A percentile compares a stretch with the other conserved stretches of the same genome.
Conservation (phyloP, 2,113 vertebrate species). For the Pungitius pungitius region DNA sequence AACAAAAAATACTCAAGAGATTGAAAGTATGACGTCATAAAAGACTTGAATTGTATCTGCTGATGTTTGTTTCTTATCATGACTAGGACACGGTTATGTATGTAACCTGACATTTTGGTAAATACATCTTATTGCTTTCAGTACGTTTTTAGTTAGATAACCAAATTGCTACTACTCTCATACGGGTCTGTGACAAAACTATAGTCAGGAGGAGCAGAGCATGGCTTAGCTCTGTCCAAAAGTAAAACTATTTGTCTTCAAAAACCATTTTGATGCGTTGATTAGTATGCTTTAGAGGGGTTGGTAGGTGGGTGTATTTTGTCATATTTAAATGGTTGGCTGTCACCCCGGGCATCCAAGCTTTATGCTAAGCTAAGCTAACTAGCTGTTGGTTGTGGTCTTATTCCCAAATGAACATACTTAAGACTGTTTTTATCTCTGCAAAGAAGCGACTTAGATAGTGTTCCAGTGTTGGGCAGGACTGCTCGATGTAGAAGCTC, state of each 20-base stretch:
- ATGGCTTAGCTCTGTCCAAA: not conserved
- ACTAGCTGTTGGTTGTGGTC: not conserved
- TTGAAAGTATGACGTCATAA: slow-evolving; percentile 51
- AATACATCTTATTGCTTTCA: not conserved
- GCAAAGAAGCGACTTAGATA: not conserved
- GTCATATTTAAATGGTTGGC: not conserved
- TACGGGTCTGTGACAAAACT: not conserved
- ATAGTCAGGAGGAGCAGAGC: not conserved
- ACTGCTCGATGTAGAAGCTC: not conserved
- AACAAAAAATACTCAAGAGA: slow-evolving; percentile 71
- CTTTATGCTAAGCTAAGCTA: slow-evolving; percentile 8
- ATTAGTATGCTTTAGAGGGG: not conserved
- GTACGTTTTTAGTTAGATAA: not conserved
- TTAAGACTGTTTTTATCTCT: not conserved
- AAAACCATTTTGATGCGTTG: not conserved
- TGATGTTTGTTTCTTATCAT: slow-evolving; percentile 2
- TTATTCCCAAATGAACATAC: not conserved
- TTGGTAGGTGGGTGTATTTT: not conserved
- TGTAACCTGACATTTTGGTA: not conserved
- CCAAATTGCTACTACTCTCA: not conserved
- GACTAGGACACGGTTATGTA: not conserved
- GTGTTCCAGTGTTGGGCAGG: not conserved
- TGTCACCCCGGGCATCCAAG: too few species aligned
- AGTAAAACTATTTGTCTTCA: not conserved
- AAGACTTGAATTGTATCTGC: slow-evolving; percentile 11